Evolutionary conservation across 2,113 vertebrate genomes (phyloP).

Genomic region (Donacobius atricapilla): DNA sequence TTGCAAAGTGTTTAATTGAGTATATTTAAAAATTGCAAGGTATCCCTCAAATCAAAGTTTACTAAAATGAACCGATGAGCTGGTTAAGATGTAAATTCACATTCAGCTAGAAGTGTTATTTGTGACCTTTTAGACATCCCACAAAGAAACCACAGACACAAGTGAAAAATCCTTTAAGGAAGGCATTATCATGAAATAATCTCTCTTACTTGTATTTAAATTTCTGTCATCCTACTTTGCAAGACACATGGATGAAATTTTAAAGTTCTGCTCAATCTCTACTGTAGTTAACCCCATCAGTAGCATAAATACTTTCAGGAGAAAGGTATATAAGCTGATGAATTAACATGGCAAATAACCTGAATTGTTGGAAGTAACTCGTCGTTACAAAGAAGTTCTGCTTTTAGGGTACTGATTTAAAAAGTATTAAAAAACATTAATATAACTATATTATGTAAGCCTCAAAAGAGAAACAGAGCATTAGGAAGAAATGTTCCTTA

Average conservation of each 20-base stretch:
- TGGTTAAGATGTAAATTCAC: slow-evolving; percentile 8
- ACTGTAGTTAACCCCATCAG: not conserved
- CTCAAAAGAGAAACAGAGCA: not conserved
- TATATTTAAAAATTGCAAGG: not conserved
- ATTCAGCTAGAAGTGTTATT: not conserved
- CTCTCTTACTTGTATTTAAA: not conserved
- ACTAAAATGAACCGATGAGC: slow-evolving; percentile 34
- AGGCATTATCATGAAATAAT: not conserved
- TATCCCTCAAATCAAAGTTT: slow-evolving; percentile 24
- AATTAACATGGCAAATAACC: not conserved
- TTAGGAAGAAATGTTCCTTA: not conserved
- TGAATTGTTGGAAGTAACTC: not conserved
- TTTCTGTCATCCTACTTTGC: not conserved
- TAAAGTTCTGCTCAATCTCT: not conserved
- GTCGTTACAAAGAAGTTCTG: not conserved
- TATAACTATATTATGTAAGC: not conserved
- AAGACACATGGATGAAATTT: slow-evolving; percentile 18
- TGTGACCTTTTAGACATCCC: not conserved
- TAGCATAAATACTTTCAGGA: not conserved
- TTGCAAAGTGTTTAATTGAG: slow-evolving; percentile 35
- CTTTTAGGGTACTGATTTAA: not conserved
- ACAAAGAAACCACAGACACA: not conserved
- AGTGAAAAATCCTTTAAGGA: not conserved
- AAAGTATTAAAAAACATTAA: not conserved
- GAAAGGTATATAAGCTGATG: not conserved